Evolutionary conservation across 2,113 vertebrate species (phyloP).

Genomic region (Corydoras sp.): DNA sequence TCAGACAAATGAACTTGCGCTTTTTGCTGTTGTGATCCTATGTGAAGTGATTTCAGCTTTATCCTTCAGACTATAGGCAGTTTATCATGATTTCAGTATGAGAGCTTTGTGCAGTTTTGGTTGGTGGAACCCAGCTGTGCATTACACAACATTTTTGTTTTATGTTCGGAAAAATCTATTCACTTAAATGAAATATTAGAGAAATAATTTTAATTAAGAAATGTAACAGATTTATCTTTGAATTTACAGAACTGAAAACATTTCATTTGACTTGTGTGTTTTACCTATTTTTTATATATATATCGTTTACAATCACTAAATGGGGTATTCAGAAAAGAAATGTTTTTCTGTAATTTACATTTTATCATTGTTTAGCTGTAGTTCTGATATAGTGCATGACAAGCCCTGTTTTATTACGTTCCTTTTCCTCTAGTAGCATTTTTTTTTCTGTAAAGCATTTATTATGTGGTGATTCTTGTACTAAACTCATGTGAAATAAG

Average conservation of each 20-base stretch:
- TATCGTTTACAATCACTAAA: slow-evolving; percentile 19
- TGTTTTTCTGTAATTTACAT: slow-evolving; percentile 24
- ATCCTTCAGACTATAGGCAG: slow-evolving; percentile 44
- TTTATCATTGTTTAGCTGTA: slow-evolving; percentile 8
- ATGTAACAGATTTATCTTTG: slow-evolving; percentile 23
- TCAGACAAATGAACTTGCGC: slow-evolving; percentile 51
- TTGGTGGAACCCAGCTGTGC: not conserved
- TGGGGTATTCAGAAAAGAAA: slow-evolving; percentile 2
- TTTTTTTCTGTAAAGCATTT: not conserved
- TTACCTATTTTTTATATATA: slow-evolving; percentile 31
- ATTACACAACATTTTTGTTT: slow-evolving; percentile 29
- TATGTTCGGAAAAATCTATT: slow-evolving; percentile 27
- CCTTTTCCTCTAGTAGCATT: not conserved
- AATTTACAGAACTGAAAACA: slow-evolving; percentile 24
- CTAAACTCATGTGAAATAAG: too few relatives aligned
- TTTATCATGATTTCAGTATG: slow-evolving; percentile 44
- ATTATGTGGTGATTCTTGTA: too few relatives aligned
- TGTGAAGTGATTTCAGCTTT: slow-evolving; percentile 52
- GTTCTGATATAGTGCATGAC: slow-evolving; percentile 15
- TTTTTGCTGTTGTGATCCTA: slow-evolving; percentile 53
- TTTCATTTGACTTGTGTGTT: slow-evolving; percentile 47
- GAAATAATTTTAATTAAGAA: slow-evolving; percentile 36
- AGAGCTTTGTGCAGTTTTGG: slow-evolving; percentile 35
- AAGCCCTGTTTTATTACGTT: not conserved
- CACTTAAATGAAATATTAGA: slow-evolving; percentile 20